A percentile compares a stretch with the other conserved stretches of the same genome.
phyloP scores from a whole-genome alignment of 2,888 invertebrate genomes.

The Reticulitermes lucifugus region DNA sequence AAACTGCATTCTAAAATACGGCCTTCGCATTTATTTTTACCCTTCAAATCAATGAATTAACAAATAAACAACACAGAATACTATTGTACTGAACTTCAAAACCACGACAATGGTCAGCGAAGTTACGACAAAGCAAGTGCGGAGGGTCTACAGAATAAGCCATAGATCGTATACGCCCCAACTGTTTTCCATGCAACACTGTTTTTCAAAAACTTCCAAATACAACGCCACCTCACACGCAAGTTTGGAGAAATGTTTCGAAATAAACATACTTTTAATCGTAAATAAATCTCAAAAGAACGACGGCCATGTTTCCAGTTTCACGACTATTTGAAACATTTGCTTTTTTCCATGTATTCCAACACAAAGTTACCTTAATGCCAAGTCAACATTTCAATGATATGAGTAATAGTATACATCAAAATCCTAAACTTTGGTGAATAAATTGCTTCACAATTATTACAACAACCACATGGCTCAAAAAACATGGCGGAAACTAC shows the following conservation, averaged over 20 bases:
- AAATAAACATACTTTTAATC: neutral
- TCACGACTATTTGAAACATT: neutral
- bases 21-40: no score
- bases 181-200: neutral
- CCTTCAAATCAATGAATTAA: no score
- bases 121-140: neutral
- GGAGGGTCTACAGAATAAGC: neutral
- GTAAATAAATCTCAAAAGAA: neutral
- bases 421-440: neutral
- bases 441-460: constrained; percentile 3
- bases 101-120: no score
- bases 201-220: no score
- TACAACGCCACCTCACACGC: neutral
- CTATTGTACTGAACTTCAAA: no score
- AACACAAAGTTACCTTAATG: no score
- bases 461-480: constrained; percentile 49
- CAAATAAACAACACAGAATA: no score
- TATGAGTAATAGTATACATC: no score
- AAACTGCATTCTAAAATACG: no score
- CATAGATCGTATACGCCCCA: neutral
- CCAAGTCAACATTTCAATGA: no score
- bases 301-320: constrained; percentile 4
- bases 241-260: neutral
- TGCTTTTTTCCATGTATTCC: neutral
- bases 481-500: constrained; percentile 46